Conservation (phyloP, 2,797 vertebrate genomes). For the Leuciscus waleckii region DNA sequence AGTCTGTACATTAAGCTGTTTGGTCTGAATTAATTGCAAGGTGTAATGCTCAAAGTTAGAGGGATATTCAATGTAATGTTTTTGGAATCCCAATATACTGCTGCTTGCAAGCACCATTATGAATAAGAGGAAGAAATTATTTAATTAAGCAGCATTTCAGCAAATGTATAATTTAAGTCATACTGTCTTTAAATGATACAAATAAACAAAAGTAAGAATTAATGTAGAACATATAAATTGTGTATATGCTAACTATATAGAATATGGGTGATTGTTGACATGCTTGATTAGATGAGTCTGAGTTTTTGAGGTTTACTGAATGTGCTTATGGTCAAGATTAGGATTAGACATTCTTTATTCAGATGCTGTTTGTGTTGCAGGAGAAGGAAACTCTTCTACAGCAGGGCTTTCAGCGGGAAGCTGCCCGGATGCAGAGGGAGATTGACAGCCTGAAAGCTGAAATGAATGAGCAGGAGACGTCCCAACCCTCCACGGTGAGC, state of each 20-base stretch:
- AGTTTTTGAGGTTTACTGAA: neutral
- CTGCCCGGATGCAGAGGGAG: conserved; percentile 35
- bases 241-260: neutral
- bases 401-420: conserved; percentile 27
- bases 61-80: neutral
- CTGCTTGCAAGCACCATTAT: neutral
- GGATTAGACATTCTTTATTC: neutral
- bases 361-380: conserved; percentile 43
- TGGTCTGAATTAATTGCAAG: neutral
- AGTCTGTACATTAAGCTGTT: neutral
- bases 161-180: neutral
- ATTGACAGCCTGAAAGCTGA: conserved; percentile 36
- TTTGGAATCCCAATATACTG: neutral
- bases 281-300: neutral
- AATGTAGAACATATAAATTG: neutral
- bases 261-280: neutral
- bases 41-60: neutral
- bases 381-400: conserved; percentile 33
- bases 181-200: neutral
- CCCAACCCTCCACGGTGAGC: conserved; percentile 8
- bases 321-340: neutral
- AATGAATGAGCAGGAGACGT: neutral
- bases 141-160: neutral
- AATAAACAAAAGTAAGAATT: neutral
- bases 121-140: too few relatives aligned